Evolutionary conservation across 2,113 vertebrate genomes (phyloP).

Genomic region (Gadus macrocephalus): DNA sequence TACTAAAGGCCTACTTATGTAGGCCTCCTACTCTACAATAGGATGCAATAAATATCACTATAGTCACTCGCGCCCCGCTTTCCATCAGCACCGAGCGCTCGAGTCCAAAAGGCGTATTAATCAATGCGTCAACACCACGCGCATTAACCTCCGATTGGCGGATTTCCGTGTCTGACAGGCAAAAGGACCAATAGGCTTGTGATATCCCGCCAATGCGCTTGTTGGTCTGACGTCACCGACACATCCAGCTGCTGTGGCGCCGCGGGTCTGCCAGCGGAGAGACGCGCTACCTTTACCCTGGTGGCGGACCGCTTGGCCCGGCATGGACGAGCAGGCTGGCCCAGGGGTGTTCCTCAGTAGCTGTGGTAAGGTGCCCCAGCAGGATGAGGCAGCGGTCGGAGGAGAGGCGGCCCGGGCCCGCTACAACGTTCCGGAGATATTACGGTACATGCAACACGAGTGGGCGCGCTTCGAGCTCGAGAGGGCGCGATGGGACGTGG

Average conservation of each 20-base stretch:
- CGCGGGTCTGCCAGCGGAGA: conserved; percentile 2
- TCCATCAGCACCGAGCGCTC: too few species aligned
- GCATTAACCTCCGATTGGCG: conserved; percentile 27
- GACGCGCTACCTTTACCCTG: background rate
- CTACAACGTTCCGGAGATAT: conserved; percentile 89
- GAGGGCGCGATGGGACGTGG: conserved; percentile 88
- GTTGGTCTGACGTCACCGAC: conserved; percentile 18
- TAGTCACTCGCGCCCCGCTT: too few species aligned
- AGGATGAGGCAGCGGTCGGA: conserved; percentile 67
- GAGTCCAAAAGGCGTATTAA: too few species aligned
- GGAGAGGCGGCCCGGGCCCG: conserved; percentile 79
- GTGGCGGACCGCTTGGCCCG: background rate
- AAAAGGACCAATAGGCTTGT: conserved; percentile 29
- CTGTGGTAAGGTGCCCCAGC: conserved; percentile 68
- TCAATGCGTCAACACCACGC: background rate
- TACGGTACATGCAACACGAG: conserved; percentile 95
- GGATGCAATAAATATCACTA: too few species aligned
- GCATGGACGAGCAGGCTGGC: conserved; percentile 94
- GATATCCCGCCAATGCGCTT: background rate
- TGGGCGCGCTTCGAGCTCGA: conserved; percentile 96
- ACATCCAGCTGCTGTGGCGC: conserved; percentile 38
- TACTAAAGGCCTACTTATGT: too few species aligned
- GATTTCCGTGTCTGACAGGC: background rate
- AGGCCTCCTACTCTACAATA: too few species aligned
- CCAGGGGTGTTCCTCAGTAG: conserved; percentile 89